Evolutionary conservation across 1,140 invertebrate species (phyloP), one percentile per base, ranked within the genome.

Genomic region (Elysia chlorotica): DNA sequence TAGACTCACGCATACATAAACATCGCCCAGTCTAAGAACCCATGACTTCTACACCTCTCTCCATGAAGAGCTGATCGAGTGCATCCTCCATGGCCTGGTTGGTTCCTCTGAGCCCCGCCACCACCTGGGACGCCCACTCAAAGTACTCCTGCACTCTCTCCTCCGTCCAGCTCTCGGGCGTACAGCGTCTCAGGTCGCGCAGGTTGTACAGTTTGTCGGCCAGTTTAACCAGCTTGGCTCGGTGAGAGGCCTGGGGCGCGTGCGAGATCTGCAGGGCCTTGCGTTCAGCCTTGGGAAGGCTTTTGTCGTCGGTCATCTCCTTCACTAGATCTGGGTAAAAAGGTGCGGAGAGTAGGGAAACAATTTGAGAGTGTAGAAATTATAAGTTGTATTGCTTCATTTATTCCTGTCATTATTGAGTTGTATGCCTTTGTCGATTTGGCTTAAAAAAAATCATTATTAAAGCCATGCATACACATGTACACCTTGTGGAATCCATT

Each of bases 181-280:
- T 89, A 36, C 76, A 74, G 56, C 88, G 84, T 36, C 90, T 87
- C 23, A 95, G 83, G 88, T 96, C 95, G 75, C 93, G 86, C 0
- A 96, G 83, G 87, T 96, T 96, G 83, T 96, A 94, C 65, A 96
- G 86, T 85, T 96, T 96, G 85, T 96, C 95, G 0, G 94, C 94
- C 73, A 96, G 84, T 86, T 93, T 93, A 0, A 96, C 92, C 2
- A 96, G 86, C 85, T 95, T 95, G 0, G 94, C 94, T 83, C 91
- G 88, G 30, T 86, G 65, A 75, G 89, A 91, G 0, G 84, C 80
- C 0, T 83, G 80, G 0, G 89, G 78, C 5, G 93, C 92, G 84
- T 93, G 88, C 31, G 88, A 87, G 73, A 96, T 92, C 87, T 95
- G 93, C 1, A 88, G 80, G n/a, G 86, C 81, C 85, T 95, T 96